Base-by-base conservation (phyloP, 1,140 invertebrate genomes). In the Saccostrea glomerata region DNA sequence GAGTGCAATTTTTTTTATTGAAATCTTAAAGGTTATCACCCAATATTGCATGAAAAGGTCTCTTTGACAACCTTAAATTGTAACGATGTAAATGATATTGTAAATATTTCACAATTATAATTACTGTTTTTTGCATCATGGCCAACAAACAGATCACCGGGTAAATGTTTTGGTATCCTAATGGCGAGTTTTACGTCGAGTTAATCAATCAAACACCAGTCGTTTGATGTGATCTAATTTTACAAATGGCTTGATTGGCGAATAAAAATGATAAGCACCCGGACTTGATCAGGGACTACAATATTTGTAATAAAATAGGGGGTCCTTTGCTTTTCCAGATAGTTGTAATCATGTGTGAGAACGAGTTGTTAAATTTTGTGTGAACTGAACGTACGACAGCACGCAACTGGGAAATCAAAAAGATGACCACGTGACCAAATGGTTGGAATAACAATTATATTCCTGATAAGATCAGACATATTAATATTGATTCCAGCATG, bases 161-260 rank as follows among this genome's bases (percentile, higher is more conserved):
- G 58, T 77, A 77, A 77, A 77, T 77, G 70, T 36, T 77, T 23
- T 77, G 70, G 25, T 77, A 30, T 77, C 70, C 25, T 77, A 25
- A 25, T 77, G 15, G 70, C 12, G 30, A 77, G 13, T 77, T 77
- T 77, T 73, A 11, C 30, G 20, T 17, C 4, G 23, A 77, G 25
- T 36, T 77, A 77, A 77, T 77, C 70, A 77, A 77, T 77, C 70
- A 77, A 12, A 36, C 13, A 17, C 25, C 30, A 30, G 70, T 77
- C 25, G 70, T 77, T 77, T 77, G 70, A 77, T 77, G 70, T 77
- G 25, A 77, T 77, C 70, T 77, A 77, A 77, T 77, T 77, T 77
- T 36, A 30, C 70, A 77, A 77, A 77, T 77, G 70, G 70, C 70
- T 77, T 77, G 70, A 77, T 77, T 77, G 70, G 25, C 25, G 70